phyloP scores from a whole-genome alignment of 2,888 invertebrate genomes.

The Tupiocoris notatus region DNA sequence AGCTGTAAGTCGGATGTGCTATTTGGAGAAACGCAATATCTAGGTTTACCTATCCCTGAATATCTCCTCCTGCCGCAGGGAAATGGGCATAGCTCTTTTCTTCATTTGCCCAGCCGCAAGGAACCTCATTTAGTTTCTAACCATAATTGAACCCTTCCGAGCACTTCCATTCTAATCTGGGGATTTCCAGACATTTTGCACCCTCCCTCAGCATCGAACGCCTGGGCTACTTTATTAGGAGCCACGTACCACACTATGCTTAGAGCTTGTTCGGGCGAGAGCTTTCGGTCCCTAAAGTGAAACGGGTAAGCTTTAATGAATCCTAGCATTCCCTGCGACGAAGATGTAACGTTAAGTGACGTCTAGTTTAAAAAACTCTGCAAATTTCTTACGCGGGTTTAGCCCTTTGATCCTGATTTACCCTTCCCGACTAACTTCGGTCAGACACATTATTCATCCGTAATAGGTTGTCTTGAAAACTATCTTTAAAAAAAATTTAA shows the following conservation, averaged over 20 bases:
- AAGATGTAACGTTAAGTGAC: not conserved
- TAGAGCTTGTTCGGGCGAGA: not conserved
- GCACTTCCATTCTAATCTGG: slow-evolving; percentile 34
- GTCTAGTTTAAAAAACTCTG: not conserved
- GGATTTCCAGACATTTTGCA: slow-evolving; percentile 30
- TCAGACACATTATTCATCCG: not conserved
- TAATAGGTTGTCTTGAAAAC: too few species aligned
- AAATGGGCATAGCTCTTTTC: not conserved
- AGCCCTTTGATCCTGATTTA: not conserved
- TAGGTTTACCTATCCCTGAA: not conserved
- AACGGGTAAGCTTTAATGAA: not conserved
- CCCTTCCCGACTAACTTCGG: not conserved
- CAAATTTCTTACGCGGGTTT: not conserved
- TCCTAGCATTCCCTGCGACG: not conserved
- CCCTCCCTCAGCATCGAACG: not conserved
- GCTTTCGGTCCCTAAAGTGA: not conserved
- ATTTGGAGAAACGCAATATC: not conserved
- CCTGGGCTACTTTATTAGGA: slow-evolving; percentile 21
- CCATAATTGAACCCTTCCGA: slow-evolving; percentile 33
- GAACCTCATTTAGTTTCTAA: slow-evolving; percentile 35
- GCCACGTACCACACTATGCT: not conserved
- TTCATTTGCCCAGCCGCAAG: not conserved
- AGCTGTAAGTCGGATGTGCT: too few species aligned
- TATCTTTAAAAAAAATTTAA: too few species aligned
- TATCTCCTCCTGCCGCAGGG: not conserved